These are phyloP conservation scores for Oryzias sinensis DNA, from an alignment of 2,797 vertebrate species.

Conservation along the genomic window DNA sequence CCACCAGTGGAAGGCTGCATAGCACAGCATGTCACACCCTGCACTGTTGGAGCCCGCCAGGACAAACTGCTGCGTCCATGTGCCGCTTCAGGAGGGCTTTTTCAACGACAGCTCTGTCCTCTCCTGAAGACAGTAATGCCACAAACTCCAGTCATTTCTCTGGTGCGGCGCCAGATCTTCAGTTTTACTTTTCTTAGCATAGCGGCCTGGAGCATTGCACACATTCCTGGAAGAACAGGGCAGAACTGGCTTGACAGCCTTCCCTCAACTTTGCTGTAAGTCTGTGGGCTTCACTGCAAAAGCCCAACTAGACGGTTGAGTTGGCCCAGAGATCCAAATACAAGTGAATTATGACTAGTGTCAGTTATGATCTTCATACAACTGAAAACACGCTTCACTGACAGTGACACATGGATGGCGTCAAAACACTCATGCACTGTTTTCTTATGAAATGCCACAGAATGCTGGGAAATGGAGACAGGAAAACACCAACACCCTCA, in stretches of 20 bases:
- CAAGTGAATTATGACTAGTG: too few relatives aligned
- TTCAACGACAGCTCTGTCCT: conserved; percentile 1
- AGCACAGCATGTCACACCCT: conserved; percentile 43
- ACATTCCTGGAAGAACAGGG: not conserved
- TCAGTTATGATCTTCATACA: too few relatives aligned
- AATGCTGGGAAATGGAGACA: too few relatives aligned
- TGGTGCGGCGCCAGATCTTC: not conserved
- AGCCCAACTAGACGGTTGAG: not conserved
- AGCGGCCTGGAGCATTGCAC: not conserved
- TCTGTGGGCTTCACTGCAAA: too few relatives aligned
- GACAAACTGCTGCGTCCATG: conserved; percentile 5
- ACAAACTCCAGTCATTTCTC: conserved; percentile 29
- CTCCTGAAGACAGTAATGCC: not conserved
- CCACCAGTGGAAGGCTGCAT: conserved; percentile 40
- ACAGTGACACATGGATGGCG: too few relatives aligned
- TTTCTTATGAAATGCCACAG: too few relatives aligned
- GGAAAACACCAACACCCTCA: too few relatives aligned
- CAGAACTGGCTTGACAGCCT: conserved; percentile 3
- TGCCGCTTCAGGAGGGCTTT: conserved; percentile 17
- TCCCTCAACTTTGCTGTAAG: not conserved
- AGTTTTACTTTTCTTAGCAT: conserved; percentile 13
- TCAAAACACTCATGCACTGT: too few relatives aligned
- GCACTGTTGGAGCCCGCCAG: conserved; percentile 29
- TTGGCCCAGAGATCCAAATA: too few relatives aligned
- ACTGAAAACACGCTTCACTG: too few relatives aligned